These are phyloP conservation scores for Pelobates cultripes DNA, from an alignment of 2,797 vertebrate species.

Conservation along the genomic window DNA sequence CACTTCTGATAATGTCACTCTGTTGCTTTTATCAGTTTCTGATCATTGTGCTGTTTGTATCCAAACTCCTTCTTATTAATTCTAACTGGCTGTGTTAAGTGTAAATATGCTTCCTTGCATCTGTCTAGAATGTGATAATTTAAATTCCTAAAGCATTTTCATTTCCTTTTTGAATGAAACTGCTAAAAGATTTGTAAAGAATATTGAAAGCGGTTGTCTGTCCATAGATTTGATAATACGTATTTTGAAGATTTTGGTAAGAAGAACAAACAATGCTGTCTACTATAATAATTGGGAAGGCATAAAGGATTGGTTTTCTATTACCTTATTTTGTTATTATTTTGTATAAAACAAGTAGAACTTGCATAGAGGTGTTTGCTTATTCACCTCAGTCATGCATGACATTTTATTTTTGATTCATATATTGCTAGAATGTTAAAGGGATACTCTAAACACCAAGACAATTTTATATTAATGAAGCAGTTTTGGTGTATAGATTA, in stretches of 20 bases:
- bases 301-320: slow-evolving; percentile 15
- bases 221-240: slow-evolving; percentile 50
- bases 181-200: slow-evolving; percentile 39
- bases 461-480: too few species aligned
- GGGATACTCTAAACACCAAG: too few species aligned
- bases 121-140: slow-evolving; percentile 39
- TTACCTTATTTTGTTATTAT: not conserved
- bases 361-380: not conserved
- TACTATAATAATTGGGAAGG: slow-evolving; percentile 29
- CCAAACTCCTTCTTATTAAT: slow-evolving; percentile 56
- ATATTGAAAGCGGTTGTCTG: slow-evolving; percentile 41
- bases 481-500: too few species aligned
- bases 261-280: slow-evolving; percentile 17
- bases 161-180: slow-evolving; percentile 40
- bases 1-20: slow-evolving; percentile 53
- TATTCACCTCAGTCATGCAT: not conserved
- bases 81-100: slow-evolving; percentile 54
- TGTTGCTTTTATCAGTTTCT: slow-evolving; percentile 58
- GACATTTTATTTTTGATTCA: too few species aligned
- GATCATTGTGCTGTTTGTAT: slow-evolving; percentile 36
- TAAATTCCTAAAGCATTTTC: slow-evolving; percentile 49
- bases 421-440: too few species aligned
- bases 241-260: slow-evolving; percentile 43
- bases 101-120: slow-evolving; percentile 58
- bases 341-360: not conserved